Base-by-base conservation (phyloP, 2,113 vertebrate species). In the Excalfactoria chinensis region DNA sequence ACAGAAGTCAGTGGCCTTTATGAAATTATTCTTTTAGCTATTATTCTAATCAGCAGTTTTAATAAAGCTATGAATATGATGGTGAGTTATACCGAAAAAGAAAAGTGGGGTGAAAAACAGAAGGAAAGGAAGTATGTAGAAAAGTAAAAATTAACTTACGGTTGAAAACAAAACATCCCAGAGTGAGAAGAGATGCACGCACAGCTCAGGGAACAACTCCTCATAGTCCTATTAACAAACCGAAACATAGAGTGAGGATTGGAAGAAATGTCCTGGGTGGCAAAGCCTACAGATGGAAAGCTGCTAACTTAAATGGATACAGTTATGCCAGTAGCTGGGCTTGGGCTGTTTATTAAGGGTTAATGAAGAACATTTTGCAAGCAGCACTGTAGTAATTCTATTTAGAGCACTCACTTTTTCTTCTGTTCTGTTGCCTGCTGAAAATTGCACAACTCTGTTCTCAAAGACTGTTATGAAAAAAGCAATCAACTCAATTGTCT, bases 401-500 rank as follows among this genome's bases (percentile, higher is more conserved):
- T 96, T 96, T 95, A 93, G 95, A 97, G 75, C 64, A 70, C 44
- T 83, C 8, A 4, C 62, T 93, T 97, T 93, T 95, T 91, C 89
- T 95, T 90, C 69, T 82, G 51, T 93, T 90, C 68, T 90, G 80
- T 93, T 12, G 12, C 84, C 86, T 90, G 85, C 78, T 92, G 83
- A 93, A 97, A 97, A 95, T 95, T 94, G 76, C 81, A 94, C 72
- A 92, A 90, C 86, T 94, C 58, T 95, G 60, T 95, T 96, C 94
- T 93, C 85, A 82, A 95, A 86, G 66, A 89, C 40, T 89, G 84
- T 95, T 93, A 95, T 88, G 84, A 96, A 96, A 93, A 96, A 96
- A 87, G 89, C 94, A 96, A 97, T 97, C 95, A 95, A 37, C 81
- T 94, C 89, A 88, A 93, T 95, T 97, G 96, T 96, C 95, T 96